phyloP scores from a whole-genome alignment of 2,888 invertebrate genomes.

The Morpho deidamia region DNA sequence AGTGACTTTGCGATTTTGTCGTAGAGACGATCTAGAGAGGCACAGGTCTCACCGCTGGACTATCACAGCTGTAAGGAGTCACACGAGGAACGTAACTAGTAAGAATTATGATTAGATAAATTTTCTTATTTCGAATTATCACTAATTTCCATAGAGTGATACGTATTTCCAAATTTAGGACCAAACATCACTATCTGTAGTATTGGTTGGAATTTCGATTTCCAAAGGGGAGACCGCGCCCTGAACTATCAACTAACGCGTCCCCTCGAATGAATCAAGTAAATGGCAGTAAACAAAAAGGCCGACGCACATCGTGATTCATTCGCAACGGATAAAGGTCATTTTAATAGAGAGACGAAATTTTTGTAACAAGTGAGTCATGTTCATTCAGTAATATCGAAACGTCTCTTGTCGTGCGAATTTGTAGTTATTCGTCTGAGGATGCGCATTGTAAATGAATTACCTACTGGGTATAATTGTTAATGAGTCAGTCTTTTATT shows the following conservation, averaged over 20 bases:
- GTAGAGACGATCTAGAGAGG: too few relatives aligned
- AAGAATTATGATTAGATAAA: too few relatives aligned
- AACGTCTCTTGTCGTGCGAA: neutral
- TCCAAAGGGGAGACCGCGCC: slow-evolving; percentile 15
- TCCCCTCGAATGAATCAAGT: slow-evolving; percentile 29
- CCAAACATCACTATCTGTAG: too few relatives aligned
- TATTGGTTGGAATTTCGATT: neutral
- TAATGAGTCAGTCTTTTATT: too few relatives aligned
- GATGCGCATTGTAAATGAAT: neutral
- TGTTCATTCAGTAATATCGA: slow-evolving; percentile 14
- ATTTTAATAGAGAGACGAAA: slow-evolving; percentile 26
- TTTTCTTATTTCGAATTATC: too few relatives aligned
- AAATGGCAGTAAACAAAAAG: slow-evolving; percentile 29
- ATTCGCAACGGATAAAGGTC: slow-evolving; percentile 29
- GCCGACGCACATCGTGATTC: slow-evolving; percentile 25
- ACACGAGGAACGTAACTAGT: too few relatives aligned
- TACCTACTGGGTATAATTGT: neutral
- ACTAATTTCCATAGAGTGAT: too few relatives aligned
- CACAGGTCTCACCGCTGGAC: too few relatives aligned
- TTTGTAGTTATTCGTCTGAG: neutral
- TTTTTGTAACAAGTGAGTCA: slow-evolving; percentile 23
- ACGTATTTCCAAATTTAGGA: too few relatives aligned
- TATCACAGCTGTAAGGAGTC: too few relatives aligned
- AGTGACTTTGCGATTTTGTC: too few relatives aligned
- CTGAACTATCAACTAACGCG: slow-evolving; percentile 10